phyloP scores from a whole-genome alignment of 2,797 vertebrate genomes.

The Loris lydekkerianus region DNA sequence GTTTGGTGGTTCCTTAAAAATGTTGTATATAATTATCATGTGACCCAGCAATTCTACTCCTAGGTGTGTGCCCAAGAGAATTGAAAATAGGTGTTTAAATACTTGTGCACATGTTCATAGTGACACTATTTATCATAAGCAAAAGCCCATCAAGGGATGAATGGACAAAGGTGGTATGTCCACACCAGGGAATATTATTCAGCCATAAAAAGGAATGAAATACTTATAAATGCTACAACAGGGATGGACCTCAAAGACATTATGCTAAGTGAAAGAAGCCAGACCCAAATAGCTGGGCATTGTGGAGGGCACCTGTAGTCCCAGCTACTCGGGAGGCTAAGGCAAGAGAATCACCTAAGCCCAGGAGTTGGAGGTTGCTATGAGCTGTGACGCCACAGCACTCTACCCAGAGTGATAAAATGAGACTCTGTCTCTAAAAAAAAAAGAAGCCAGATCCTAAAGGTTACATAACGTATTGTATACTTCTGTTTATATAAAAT shows the following conservation, averaged over 20 bases:
- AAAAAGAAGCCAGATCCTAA: background rate
- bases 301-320: no score
- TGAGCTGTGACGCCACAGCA: no score
- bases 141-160: background rate
- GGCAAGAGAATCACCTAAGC: no score
- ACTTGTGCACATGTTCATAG: background rate
- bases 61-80: conserved; percentile 24
- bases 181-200: background rate
- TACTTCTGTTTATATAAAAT: background rate
- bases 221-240: background rate
- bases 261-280: background rate
- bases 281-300: background rate
- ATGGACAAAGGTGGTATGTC: background rate
- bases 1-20: background rate
- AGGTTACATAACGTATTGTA: background rate
- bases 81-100: background rate
- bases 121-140: background rate
- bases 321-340: no score
- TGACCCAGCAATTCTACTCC: background rate
- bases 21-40: background rate
- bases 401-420: no score
- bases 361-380: no score
- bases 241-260: background rate
- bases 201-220: conserved; percentile 30
- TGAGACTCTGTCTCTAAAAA: no score